Evolutionary conservation across 2,888 invertebrate genomes (phyloP), one percentile per base, ranked within the genome.

Genomic region (Dicranocentrus wangi): DNA sequence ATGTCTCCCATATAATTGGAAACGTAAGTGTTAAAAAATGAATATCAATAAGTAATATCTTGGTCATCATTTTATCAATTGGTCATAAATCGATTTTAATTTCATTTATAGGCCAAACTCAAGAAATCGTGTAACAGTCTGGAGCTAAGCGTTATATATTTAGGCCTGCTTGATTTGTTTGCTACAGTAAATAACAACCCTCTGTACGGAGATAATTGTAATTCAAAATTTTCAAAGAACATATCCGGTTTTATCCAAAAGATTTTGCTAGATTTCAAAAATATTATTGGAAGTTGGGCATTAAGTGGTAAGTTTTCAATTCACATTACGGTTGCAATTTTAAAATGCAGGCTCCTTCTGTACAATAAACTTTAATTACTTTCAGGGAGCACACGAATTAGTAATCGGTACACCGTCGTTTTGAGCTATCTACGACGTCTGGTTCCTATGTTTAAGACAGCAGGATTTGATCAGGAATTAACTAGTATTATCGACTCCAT

Each of bases 241-340:
- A 42, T 83, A 53, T 78, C 80, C 15, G 10, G 17, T 1, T 19
- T n/a, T 3, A 63, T 86, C 2, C 70, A 83, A 51, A 86, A 83
- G 42, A 58, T 85, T 21, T 73, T 86, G 70, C 15, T 80, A n/a
- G 85, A 86, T 27, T 81, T 86, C 28, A 82, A 84, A 42, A 83
- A 73, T 32, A 72, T 84, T 15, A 51, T 86, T 25, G 81, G 77
- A 17, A 61, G 70, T 15, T 86, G 86, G 86, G 82, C 83, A 3
- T 19, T 82, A 2, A 82, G 72, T 68, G 81, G 85, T 85, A 83
- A 72, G 73, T n/a, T n/a, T n/a, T n/a, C n/a, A n/a, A n/a, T n/a
- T n/a, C n/a, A n/a, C n/a, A n/a, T n/a, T n/a, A n/a, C n/a, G n/a
- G n/a, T n/a, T n/a, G n/a, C n/a, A n/a, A n/a, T n/a, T n/a, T n/a